Conservation (phyloP, 2,797 vertebrate species). For the Hydrocynus forskahlii region DNA sequence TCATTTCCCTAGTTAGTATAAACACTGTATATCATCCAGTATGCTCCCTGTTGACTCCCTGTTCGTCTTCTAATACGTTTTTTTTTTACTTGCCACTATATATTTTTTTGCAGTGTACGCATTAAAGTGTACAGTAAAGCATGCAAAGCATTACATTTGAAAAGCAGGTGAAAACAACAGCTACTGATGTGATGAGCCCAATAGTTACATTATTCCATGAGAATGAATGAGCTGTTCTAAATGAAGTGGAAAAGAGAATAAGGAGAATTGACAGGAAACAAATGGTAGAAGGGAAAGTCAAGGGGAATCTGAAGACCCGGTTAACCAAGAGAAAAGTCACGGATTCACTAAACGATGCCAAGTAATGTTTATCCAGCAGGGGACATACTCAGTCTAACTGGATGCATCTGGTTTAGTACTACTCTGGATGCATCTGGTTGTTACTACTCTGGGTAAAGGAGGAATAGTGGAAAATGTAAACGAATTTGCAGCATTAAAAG, state of each 20-base stretch:
- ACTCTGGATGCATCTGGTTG: constrained; percentile 14
- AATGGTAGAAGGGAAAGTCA: not conserved
- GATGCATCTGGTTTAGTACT: constrained; percentile 35
- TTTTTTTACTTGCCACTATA: not conserved
- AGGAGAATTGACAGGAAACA: not conserved
- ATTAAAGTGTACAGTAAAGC: not conserved
- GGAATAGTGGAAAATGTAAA: constrained; percentile 22
- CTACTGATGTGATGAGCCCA: not conserved
- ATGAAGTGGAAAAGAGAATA: not conserved
- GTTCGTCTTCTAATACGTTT: too few relatives aligned
- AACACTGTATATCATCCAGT: too few relatives aligned
- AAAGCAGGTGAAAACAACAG: not conserved
- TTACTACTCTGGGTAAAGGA: constrained; percentile 25
- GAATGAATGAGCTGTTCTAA: not conserved
- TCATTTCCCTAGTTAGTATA: too few relatives aligned
- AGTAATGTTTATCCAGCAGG: constrained; percentile 19
- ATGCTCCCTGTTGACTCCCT: too few relatives aligned
- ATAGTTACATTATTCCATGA: not conserved
- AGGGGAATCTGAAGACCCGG: constrained; percentile 15
- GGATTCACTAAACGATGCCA: constrained; percentile 4
- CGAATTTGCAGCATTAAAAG: constrained; percentile 9
- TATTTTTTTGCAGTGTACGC: not conserved
- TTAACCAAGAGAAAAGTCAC: constrained; percentile 12
- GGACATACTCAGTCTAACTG: constrained; percentile 9
- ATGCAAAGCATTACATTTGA: not conserved